Evolutionary conservation across 2,888 invertebrate species (phyloP).

Genomic region (Coleophora deauratella): DNA sequence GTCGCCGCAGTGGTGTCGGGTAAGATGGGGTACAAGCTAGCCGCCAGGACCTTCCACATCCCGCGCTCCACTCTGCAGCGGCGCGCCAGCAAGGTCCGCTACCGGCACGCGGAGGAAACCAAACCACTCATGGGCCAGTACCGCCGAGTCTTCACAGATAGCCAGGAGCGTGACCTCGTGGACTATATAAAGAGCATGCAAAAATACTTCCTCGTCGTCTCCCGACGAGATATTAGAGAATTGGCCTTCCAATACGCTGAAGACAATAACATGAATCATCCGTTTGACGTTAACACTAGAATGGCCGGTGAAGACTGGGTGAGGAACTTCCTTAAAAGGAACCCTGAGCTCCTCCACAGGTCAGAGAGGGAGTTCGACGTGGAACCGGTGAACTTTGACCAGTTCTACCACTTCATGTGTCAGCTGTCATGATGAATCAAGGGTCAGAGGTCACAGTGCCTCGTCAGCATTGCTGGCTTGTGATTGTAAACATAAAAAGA

Average conservation of each 20-base stretch:
- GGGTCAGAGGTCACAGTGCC: too few relatives aligned
- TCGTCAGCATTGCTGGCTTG: too few relatives aligned
- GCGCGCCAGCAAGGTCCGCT: conserved; percentile 63
- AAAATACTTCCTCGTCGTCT: conserved; percentile 64
- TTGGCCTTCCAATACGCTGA: conserved; percentile 69
- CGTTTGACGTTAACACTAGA: conserved; percentile 59
- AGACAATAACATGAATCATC: conserved; percentile 58
- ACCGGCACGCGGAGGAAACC: conserved; percentile 57
- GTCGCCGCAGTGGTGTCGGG: conserved; percentile 67
- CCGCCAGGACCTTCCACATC: conserved; percentile 64
- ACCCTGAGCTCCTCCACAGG: conserved; percentile 56
- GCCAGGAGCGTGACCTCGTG: conserved; percentile 63
- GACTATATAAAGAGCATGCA: conserved; percentile 70
- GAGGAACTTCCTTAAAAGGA: conserved; percentile 63
- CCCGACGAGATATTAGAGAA: conserved; percentile 60
- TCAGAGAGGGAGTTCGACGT: conserved; percentile 50
- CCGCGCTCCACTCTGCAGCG: conserved; percentile 65
- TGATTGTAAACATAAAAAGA: too few relatives aligned
- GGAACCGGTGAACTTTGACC: conserved; percentile 67
- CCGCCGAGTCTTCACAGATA: conserved; percentile 63
- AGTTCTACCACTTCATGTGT: conserved; percentile 69
- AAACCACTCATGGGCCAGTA: conserved; percentile 67
- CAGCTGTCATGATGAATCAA: conserved; percentile 53
- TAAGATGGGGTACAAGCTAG: conserved; percentile 68
- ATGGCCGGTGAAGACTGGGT: conserved; percentile 72